phyloP scores from a whole-genome alignment of 2,888 invertebrate genomes.

The Lucinisca nassula region DNA sequence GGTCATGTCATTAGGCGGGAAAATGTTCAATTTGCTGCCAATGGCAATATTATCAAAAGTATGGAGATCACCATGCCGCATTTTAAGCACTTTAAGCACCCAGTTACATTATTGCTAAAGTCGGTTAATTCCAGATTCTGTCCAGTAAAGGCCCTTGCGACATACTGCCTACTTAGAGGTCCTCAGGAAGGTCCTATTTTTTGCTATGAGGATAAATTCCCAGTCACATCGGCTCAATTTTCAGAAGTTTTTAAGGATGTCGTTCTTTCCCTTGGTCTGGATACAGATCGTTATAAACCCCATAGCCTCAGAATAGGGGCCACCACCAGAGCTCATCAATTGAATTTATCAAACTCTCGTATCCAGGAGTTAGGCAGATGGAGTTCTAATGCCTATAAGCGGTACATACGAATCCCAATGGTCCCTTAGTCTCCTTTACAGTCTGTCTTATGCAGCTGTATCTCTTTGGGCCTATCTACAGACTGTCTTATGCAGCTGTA shows the following conservation, averaged over 20 bases:
- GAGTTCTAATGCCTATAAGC: conserved; percentile 36
- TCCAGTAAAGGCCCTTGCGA: conserved; percentile 23
- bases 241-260: neutral
- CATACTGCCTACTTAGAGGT: neutral
- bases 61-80: neutral
- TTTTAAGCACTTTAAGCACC: conserved; percentile 39
- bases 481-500: neutral
- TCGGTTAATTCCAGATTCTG: conserved; percentile 1
- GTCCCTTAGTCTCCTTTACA: neutral
- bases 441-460: neutral
- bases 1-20: neutral
- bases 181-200: conserved; percentile 30
- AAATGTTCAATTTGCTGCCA: neutral
- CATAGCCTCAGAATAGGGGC: conserved; percentile 51
- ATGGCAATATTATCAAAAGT: neutral
- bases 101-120: neutral
- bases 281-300: conserved; percentile 6
- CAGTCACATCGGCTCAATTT: conserved; percentile 6
- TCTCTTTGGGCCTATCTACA: neutral
- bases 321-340: conserved; percentile 17
- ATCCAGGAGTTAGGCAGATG: conserved; percentile 45
- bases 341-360: neutral
- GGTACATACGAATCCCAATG: conserved; percentile 40
- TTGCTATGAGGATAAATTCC: neutral
- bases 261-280: neutral